Evolutionary conservation across 2,888 invertebrate genomes (phyloP).

Genomic region (Leptogaster cylindrica): DNA sequence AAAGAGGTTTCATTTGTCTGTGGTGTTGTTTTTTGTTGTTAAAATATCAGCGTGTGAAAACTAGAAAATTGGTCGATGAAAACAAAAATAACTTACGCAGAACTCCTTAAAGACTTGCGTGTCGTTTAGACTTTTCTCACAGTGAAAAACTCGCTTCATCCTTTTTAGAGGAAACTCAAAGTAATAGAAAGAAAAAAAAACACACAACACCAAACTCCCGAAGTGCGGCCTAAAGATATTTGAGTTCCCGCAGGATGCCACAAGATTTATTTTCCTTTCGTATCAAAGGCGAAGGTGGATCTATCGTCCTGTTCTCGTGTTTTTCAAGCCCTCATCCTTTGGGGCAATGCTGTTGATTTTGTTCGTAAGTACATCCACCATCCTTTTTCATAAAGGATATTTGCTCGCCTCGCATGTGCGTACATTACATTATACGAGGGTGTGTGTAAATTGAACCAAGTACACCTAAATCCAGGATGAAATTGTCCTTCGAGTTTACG

Average conservation of each 20-base stretch:
- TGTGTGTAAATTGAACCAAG: conserved; percentile 18
- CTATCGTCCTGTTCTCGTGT: no score
- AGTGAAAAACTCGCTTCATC: not conserved
- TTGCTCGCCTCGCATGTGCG: not conserved
- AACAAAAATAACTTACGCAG: not conserved
- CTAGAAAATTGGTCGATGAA: no score
- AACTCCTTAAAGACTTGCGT: not conserved
- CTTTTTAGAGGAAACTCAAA: not conserved
- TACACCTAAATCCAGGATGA: conserved; percentile 15
- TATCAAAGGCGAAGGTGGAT: no score
- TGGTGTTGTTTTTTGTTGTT: no score
- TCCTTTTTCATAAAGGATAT: no score
- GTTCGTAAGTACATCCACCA: no score
- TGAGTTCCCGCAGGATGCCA: conserved; percentile 12
- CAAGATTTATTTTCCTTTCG: not conserved
- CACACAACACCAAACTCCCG: not conserved
- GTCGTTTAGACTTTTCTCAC: no score
- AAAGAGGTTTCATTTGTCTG: no score
- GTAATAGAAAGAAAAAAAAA: no score
- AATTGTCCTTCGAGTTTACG: conserved; percentile 16
- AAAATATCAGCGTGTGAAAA: no score
- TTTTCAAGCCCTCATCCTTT: no score
- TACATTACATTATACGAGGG: not conserved
- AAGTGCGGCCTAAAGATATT: conserved; percentile 14
- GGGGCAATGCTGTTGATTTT: no score